Percentiles rank a stretch among this genome's conserved stretches.
Evolutionary conservation across 2,113 vertebrate genomes (phyloP).

Genomic region (Martes martes): DNA sequence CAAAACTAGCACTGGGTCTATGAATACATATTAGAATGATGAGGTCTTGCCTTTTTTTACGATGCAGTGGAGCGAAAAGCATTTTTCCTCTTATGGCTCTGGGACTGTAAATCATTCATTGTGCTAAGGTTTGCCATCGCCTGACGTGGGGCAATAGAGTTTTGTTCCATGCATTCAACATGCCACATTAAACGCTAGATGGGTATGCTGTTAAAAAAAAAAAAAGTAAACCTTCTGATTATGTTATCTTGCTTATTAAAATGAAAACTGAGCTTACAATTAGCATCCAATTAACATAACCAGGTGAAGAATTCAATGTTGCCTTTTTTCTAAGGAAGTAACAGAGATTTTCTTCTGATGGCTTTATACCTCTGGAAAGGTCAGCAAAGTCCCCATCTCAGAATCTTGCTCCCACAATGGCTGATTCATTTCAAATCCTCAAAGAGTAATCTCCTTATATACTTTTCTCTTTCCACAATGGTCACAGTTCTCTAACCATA

Average conservation of each 20-base stretch:
- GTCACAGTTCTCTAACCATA: constrained; percentile 61
- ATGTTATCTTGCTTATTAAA: constrained; percentile 68
- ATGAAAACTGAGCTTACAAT: constrained; percentile 75
- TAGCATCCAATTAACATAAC: constrained; percentile 69
- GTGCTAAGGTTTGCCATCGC: not conserved
- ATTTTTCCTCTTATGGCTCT: not conserved
- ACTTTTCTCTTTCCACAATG: constrained; percentile 38
- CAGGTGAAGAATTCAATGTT: constrained; percentile 57
- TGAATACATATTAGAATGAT: not conserved
- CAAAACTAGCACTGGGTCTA: not conserved
- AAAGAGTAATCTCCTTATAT: constrained; percentile 36
- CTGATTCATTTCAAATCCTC: constrained; percentile 59
- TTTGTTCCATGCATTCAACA: not conserved
- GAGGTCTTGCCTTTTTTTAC: not conserved
- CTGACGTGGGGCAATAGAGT: not conserved
- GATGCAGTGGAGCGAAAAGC: not conserved
- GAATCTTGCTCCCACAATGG: not conserved
- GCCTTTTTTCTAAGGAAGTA: constrained; percentile 64
- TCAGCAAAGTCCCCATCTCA: constrained; percentile 35
- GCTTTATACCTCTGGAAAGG: constrained; percentile 52
- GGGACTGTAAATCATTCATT: not conserved
- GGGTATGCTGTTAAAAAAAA: not conserved
- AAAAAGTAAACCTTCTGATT: constrained; percentile 49
- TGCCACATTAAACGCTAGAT: not conserved
- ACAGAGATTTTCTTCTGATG: constrained; percentile 50